Base-by-base conservation (phyloP, 2,797 vertebrate species). In the Anguilla marmorata region DNA sequence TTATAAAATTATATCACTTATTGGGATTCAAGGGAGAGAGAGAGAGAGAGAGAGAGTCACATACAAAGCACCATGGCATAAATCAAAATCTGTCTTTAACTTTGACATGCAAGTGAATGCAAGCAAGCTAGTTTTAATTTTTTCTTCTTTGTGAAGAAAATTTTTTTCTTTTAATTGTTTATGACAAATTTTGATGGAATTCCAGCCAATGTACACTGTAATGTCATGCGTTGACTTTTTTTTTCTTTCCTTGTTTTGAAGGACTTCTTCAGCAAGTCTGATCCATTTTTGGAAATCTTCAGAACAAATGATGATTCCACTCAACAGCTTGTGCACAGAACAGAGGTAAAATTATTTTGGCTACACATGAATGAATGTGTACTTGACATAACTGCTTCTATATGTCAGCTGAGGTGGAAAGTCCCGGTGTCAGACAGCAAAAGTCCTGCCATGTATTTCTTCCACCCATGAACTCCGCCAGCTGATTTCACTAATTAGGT, bases 211-310 rank as follows among this genome's bases (percentile, higher is more conserved):
- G 24, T 27, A n/a, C 63, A 69, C 63, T 69, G 63, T 7, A 69
- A 6, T 89, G 84, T 83, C 66, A 87, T 82, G 86, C n/a, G 33
- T 24, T 37, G 66, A 76, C 41, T 19, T 50, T 24, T 86, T 50
- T 79, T 74, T 30, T 85, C 84, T 80, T 90, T 5, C 50, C n/a
- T 83, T 56, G 45, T 82, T 63, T 91, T 95, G 90, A 89, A 99
- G 98, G 98, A 99, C 94, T 99, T 99, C 94, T 99, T 99, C 96
- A 99, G 96, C 93, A 99, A 99, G 93, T 99, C 98, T 0, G 98
- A 99, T 92, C 98, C 98, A 0, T 99, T 99, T 90, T 95, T 99
- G 94, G 98, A 99, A 95, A 98, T 99, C 91, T 98, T 98, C 94
- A 95, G 98, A 27, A 95, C 99, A 94, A 99, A 99, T 16, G 98